Conservation (phyloP, 2,797 vertebrate species). For the Peromyscus melanophrys region DNA sequence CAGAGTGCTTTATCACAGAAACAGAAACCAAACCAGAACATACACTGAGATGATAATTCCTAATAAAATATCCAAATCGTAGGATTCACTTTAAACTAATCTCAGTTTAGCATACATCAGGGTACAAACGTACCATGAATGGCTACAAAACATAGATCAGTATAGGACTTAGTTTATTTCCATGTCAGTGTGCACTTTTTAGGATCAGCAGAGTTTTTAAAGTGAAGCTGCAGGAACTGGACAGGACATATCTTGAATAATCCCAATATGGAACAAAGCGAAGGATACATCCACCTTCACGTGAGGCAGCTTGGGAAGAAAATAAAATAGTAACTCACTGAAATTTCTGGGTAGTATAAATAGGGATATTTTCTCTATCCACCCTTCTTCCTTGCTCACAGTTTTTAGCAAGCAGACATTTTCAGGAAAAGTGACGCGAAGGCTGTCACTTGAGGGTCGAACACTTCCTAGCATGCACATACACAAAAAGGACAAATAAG, state of each 20-base stretch:
- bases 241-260: neutral
- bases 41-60: neutral
- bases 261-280: neutral
- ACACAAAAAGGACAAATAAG: neutral
- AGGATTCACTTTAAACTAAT: constrained; percentile 8
- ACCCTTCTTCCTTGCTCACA: neutral
- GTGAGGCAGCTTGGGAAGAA: neutral
- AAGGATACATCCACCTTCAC: neutral
- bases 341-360: neutral
- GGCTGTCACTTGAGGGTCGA: neutral
- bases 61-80: neutral
- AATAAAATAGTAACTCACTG: neutral
- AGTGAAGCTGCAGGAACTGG: neutral
- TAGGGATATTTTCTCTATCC: neutral
- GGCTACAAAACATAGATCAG: neutral
- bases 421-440: neutral
- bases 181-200: neutral
- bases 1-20: neutral
- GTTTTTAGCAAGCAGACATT: constrained; percentile 18
- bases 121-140: neutral
- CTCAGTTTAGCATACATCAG: neutral
- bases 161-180: neutral
- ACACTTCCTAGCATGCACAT: neutral
- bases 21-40: neutral
- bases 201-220: neutral